These are phyloP conservation scores for Drosophila neonasuta DNA, from an alignment of 2,888 invertebrate species.

Conservation along the genomic window DNA sequence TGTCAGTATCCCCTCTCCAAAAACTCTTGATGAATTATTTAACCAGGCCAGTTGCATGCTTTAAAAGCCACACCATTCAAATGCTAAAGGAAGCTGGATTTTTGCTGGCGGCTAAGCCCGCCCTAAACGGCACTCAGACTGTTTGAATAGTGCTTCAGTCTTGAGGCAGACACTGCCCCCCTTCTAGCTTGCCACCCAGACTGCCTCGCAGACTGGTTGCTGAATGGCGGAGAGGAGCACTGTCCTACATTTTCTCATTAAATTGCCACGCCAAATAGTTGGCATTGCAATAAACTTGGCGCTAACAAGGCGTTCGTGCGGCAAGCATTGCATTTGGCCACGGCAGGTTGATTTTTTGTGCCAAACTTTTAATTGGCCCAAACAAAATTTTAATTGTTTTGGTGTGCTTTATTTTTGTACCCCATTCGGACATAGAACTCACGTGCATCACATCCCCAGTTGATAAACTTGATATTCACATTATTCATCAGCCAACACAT, in stretches of 20 bases:
- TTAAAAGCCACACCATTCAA: constrained; percentile 23
- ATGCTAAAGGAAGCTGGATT: not conserved
- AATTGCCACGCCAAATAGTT: constrained; percentile 72
- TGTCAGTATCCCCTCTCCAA: constrained; percentile 10
- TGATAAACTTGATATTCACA: constrained; percentile 32
- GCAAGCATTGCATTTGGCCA: constrained; percentile 55
- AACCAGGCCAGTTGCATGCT: constrained; percentile 3
- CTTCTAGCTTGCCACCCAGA: constrained; percentile 11
- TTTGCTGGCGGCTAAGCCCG: not conserved
- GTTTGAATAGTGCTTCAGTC: constrained; percentile 66
- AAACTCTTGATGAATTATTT: constrained; percentile 41
- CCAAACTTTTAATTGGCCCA: constrained; percentile 75
- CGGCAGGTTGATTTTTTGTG: constrained; percentile 53
- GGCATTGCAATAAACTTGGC: constrained; percentile 70
- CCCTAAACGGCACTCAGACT: constrained; percentile 64
- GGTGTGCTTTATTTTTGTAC: constrained; percentile 3
- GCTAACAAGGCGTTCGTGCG: constrained; percentile 72
- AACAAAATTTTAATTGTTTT: constrained; percentile 67
- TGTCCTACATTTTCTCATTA: constrained; percentile 76
- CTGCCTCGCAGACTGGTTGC: constrained; percentile 8
- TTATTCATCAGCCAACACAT: constrained; percentile 16
- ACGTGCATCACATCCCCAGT: constrained; percentile 34
- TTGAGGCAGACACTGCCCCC: constrained; percentile 35
- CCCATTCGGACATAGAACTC: constrained; percentile 19
- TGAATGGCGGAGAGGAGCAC: constrained; percentile 41